These are phyloP conservation scores for Ditylenchus dipsaci DNA, from an alignment of 1,140 invertebrate species.

Conservation along the genomic window DNA sequence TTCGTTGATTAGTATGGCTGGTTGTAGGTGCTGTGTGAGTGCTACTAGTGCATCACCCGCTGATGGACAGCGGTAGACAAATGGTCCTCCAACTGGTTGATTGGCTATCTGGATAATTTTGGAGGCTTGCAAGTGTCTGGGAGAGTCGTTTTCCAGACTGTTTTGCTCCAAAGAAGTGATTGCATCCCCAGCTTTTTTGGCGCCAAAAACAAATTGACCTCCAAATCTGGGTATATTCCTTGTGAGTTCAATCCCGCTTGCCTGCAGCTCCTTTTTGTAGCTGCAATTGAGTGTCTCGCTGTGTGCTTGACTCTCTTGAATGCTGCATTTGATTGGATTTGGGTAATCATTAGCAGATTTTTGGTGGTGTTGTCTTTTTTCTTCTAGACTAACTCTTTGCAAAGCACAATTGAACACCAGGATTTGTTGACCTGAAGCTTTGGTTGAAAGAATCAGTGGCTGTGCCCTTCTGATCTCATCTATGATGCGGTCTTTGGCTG, in stretches of 20 bases:
- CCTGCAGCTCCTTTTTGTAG: conserved; percentile 26
- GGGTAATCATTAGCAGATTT: too few species aligned
- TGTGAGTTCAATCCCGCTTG: conserved; percentile 6
- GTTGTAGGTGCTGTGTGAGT: conserved; percentile 4
- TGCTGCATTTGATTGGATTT: neutral
- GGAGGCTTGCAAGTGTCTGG: neutral
- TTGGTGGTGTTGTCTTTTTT: too few species aligned
- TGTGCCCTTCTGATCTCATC: neutral
- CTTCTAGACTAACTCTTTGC: neutral
- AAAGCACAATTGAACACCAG: neutral
- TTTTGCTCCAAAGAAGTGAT: neutral
- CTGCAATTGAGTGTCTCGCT: conserved; percentile 23
- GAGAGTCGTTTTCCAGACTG: too few species aligned
- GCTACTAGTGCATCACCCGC: conserved; percentile 23
- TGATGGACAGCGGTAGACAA: conserved; percentile 16
- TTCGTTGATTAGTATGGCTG: neutral
- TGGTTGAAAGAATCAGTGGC: neutral
- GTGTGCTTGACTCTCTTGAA: conserved; percentile 34
- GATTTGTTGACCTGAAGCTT: neutral
- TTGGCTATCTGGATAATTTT: conserved; percentile 9
- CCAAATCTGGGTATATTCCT: conserved; percentile 28
- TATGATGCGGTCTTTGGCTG: neutral
- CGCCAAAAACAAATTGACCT: conserved; percentile 14
- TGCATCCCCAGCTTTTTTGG: conserved; percentile 18
- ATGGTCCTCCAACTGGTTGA: conserved; percentile 6